These are phyloP conservation scores for Cetoscarus ocellatus DNA, from an alignment of 2,797 vertebrate species.

Conservation along the genomic window DNA sequence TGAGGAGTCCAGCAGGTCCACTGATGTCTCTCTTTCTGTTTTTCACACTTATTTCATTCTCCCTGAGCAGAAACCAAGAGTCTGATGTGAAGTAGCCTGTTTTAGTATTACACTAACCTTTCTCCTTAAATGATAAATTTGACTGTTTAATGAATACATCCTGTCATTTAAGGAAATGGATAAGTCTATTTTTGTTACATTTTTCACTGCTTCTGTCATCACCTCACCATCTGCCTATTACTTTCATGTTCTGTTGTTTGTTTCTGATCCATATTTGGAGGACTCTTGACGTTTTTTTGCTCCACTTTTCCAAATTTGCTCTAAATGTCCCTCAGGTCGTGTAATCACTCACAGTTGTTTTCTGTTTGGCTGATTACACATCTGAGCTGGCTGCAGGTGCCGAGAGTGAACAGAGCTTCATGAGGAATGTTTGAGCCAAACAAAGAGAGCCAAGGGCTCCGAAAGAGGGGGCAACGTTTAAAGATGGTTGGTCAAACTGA, in stretches of 20 bases:
- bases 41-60: not conserved
- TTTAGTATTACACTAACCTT: conserved; percentile 2
- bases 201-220: not conserved
- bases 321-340: not conserved
- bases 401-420: not conserved
- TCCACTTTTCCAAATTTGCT: not conserved
- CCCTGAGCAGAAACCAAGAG: conserved; percentile 7
- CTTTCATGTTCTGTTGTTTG: not conserved
- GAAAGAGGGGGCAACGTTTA: no score
- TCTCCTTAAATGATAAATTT: not conserved
- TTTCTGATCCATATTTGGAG: not conserved
- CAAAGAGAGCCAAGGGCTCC: not conserved
- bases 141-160: not conserved
- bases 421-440: no score
- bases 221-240: not conserved
- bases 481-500: no score
- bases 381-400: not conserved
- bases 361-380: not conserved
- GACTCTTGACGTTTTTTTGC: not conserved
- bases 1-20: no score
- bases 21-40: not conserved
- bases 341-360: not conserved
- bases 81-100: not conserved
- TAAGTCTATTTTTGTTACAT: not conserved
- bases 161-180: not conserved